Base-by-base conservation (phyloP, 1,140 invertebrate species). In the Drosophila sturtevanti region DNA sequence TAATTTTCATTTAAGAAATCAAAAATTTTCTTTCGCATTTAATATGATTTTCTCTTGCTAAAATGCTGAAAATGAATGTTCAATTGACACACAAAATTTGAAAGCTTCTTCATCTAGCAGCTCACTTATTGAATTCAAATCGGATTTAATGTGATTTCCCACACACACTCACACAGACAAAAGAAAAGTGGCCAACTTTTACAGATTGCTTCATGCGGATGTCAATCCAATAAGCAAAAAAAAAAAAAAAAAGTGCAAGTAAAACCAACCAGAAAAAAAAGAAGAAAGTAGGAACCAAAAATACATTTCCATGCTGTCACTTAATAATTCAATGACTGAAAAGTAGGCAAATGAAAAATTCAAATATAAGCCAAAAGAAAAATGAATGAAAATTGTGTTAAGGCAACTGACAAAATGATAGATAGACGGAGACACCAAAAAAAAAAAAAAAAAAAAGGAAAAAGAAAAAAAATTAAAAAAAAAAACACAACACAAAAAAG, bases 341-440 rank as follows among this genome's bases (percentile, higher is more conserved):
- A 69, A 63, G 79, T 77, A 80, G 79, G 79, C 79, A 72, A 80
- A 63, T 65, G 68, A 41, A 82, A 87, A 82, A 81, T 75, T 64
- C 41, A 48, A 48, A 77, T 70, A 70, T 73, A 71, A 55, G 54
- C 79, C 62, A 77, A 54, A 31, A 55, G 55, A 87, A 84, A 89
- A 87, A 68, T 68, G 72, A 71, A 78, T 60, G 68, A 72, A 89
- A 89, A 89, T 84, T 89, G 73, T 77, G 77, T 89, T 80, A 77
- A 69, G 34, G 72, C 62, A 24, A 35, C 75, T 68, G 82, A 72
- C 76, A 80, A 84, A 89, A 84, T 89, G 72, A 89, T 84, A 63
- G 77, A 89, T 89, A 79, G 44, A 51, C 51, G 41, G 18, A 34
- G 31, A 18, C 11, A 44, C 4, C 24, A n/a, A 18, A 16, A 18